A percentile compares a stretch with the other conserved stretches of the same genome.
phyloP scores from a whole-genome alignment of 2,113 vertebrate species.

The Cygnus buccinator region DNA sequence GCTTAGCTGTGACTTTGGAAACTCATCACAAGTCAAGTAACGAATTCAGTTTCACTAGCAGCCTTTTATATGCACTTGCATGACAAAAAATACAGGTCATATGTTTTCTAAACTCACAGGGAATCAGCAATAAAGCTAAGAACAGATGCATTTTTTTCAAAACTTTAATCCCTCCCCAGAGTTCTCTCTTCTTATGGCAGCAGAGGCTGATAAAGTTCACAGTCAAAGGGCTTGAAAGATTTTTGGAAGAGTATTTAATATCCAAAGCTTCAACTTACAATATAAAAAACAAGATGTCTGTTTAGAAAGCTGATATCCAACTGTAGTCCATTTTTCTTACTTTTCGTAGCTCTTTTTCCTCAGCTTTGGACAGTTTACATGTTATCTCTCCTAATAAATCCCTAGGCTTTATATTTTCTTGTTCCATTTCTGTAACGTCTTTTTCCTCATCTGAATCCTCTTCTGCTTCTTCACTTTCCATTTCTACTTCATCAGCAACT shows the following conservation, averaged over 20 bases:
- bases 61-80: neutral
- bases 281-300: neutral
- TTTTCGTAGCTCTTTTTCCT: conserved; percentile 85
- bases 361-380: conserved; percentile 79
- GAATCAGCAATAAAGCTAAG: neutral
- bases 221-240: neutral
- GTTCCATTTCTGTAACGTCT: conserved; percentile 37
- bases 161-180: neutral
- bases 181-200: neutral
- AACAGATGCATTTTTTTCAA: neutral
- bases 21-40: neutral
- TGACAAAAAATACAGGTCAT: neutral
- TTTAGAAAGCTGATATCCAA: conserved; percentile 80
- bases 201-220: neutral
- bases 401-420: conserved; percentile 18
- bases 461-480: conserved; percentile 85
- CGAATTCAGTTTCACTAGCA: neutral
- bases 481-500: conserved; percentile 78
- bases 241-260: conserved; percentile 12
- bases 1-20: neutral
- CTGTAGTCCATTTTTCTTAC: conserved; percentile 87
- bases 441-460: conserved; percentile 84
- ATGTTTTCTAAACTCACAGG: neutral
- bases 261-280: neutral
- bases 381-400: conserved; percentile 36